Evolutionary conservation across 2,888 invertebrate genomes (phyloP).

Genomic region (Pachycephus smyrnensis): DNA sequence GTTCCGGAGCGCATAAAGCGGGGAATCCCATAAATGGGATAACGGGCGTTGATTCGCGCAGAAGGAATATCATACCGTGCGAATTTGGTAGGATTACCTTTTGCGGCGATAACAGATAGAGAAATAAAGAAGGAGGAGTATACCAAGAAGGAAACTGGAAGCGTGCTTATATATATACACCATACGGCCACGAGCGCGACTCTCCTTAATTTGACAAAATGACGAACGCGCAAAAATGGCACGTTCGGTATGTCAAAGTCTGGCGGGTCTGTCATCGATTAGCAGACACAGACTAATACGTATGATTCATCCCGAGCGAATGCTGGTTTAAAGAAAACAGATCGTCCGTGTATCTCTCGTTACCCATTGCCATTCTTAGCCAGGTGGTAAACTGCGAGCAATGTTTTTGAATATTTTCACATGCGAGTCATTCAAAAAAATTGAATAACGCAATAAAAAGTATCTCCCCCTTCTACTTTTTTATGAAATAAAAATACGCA

Average conservation of each 20-base stretch:
- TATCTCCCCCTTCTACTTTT: neutral
- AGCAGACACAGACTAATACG: neutral
- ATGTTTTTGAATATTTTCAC: neutral
- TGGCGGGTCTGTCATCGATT: neutral
- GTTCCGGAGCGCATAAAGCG: neutral
- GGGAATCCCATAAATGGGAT: neutral
- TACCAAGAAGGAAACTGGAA: neutral
- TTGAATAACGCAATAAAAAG: neutral
- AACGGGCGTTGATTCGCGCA: neutral
- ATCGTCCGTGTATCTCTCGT: neutral
- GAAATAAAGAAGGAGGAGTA: neutral
- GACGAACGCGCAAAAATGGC: slow-evolving; percentile 1
- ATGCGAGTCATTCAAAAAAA: neutral
- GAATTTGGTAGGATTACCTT: neutral
- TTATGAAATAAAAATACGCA: neutral
- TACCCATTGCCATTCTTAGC: neutral
- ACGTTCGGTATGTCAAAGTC: neutral
- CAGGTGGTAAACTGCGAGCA: neutral
- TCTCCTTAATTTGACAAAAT: neutral
- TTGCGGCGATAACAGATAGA: neutral
- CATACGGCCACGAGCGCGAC: neutral
- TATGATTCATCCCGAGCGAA: neutral
- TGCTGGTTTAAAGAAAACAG: neutral
- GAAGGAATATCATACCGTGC: neutral
- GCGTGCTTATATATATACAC: neutral